phyloP scores from a whole-genome alignment of 2,113 vertebrate species.

The Helogale parvula region DNA sequence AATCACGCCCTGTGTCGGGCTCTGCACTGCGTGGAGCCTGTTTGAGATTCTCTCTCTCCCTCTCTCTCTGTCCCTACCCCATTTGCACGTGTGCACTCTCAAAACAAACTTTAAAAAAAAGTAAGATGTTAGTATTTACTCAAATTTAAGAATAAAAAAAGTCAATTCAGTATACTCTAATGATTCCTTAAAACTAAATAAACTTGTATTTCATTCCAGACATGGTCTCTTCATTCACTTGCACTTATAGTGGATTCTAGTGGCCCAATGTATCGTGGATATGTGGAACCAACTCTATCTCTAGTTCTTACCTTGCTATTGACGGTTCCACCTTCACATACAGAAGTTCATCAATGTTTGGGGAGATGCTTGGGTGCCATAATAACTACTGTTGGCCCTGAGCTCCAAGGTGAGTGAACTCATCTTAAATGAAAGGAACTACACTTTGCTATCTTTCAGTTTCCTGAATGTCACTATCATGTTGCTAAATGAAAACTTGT shows the following conservation, averaged over 20 bases:
- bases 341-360: constrained; percentile 98
- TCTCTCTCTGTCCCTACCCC: too few relatives aligned
- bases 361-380: constrained; percentile 97
- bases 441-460: not conserved
- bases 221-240: constrained; percentile 98
- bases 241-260: constrained; percentile 99
- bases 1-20: too few relatives aligned
- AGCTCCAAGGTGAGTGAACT: constrained; percentile 93
- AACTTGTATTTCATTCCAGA: constrained; percentile 85
- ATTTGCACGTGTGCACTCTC: too few relatives aligned
- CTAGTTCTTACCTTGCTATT: constrained; percentile 96
- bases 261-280: constrained; percentile 98
- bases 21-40: too few relatives aligned
- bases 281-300: constrained; percentile 97
- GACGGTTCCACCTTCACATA: constrained; percentile 97
- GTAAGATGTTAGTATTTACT: not conserved
- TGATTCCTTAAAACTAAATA: not conserved
- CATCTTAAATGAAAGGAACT: constrained; percentile 26
- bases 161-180: not conserved
- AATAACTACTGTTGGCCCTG: constrained; percentile 98
- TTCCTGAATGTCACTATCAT: not conserved
- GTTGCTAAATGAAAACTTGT: not conserved
- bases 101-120: not conserved
- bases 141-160: not conserved
- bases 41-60: too few relatives aligned